phyloP scores from a whole-genome alignment of 2,113 vertebrate genomes.

The Platycercus adscitus region DNA sequence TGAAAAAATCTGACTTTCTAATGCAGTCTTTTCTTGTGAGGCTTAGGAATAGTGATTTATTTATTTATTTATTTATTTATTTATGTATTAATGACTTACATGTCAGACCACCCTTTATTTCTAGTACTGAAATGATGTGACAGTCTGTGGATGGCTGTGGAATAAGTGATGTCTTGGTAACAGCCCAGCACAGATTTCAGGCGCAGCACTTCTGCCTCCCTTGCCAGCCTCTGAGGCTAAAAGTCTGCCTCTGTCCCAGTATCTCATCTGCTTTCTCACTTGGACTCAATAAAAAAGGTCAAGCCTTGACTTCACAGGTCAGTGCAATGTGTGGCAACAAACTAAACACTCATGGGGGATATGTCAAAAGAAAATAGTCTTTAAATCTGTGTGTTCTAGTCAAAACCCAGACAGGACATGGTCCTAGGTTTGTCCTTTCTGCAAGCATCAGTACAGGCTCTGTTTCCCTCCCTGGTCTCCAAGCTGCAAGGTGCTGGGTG shows the following conservation, averaged over 20 bases:
- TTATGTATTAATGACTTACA: neutral
- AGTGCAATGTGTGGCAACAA: neutral
- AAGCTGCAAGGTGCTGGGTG: fast-evolving
- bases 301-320: slow-evolving; percentile 55
- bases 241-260: slow-evolving; percentile 56
- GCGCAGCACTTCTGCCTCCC: slow-evolving; percentile 36
- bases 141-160: slow-evolving; percentile 25
- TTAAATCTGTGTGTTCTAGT: neutral
- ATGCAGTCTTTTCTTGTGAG: too few relatives aligned
- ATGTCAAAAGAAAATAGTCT: neutral
- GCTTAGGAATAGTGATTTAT: too few relatives aligned
- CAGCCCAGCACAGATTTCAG: slow-evolving; percentile 50
- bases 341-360: neutral
- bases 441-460: neutral
- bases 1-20: too few relatives aligned
- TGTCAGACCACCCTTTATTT: slow-evolving; percentile 48
- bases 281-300: slow-evolving; percentile 28
- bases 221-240: slow-evolving; percentile 68
- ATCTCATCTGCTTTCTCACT: slow-evolving; percentile 68
- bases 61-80: too few relatives aligned
- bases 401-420: neutral
- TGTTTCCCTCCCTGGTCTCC: neutral
- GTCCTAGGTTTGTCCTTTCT: neutral
- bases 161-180: slow-evolving; percentile 40
- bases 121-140: slow-evolving; percentile 33